These are phyloP conservation scores for Eumacrocentrus americanus DNA, from an alignment of 2,888 invertebrate species.

Conservation along the genomic window DNA sequence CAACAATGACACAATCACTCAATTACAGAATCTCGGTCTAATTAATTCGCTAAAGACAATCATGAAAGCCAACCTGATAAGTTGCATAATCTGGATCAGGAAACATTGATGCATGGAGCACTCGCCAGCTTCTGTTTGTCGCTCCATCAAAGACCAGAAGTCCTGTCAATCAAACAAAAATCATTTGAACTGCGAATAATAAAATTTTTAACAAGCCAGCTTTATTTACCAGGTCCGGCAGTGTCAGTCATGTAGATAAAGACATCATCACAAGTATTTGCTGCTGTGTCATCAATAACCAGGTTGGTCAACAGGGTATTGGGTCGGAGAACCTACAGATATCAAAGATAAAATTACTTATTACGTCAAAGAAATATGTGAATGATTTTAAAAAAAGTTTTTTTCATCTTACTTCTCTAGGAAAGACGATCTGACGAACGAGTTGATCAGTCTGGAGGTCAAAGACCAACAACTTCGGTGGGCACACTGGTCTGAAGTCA, in stretches of 20 bases:
- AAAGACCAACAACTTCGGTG: conserved; percentile 81
- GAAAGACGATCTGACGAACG: conserved; percentile 76
- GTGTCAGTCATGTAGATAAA: conserved; percentile 84
- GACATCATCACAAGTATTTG: conserved; percentile 75
- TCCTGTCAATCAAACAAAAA: conserved; percentile 49
- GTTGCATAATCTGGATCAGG: conserved; percentile 82
- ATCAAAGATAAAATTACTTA: no score
- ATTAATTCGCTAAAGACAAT: background rate
- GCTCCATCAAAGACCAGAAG: conserved; percentile 72
- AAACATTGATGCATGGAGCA: conserved; percentile 83
- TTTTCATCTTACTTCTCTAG: conserved; percentile 67
- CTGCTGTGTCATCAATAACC: conserved; percentile 75
- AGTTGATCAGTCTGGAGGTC: conserved; percentile 76
- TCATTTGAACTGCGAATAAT: background rate
- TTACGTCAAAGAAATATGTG: conserved; percentile 26
- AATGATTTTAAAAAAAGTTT: conserved; percentile 2
- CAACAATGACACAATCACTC: conserved; percentile 12
- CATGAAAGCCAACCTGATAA: conserved; percentile 63
- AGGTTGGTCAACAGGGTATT: conserved; percentile 80
- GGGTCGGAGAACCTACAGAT: conserved; percentile 74
- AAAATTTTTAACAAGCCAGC: conserved; percentile 1
- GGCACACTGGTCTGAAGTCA: conserved; percentile 72
- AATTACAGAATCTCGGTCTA: background rate
- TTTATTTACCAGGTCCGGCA: conserved; percentile 73
- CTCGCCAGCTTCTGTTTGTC: conserved; percentile 79